Percentiles rank a stretch among this genome's conserved stretches.
Evolutionary conservation across 2,888 invertebrate species (phyloP).

Genomic region (Agrochola lota): DNA sequence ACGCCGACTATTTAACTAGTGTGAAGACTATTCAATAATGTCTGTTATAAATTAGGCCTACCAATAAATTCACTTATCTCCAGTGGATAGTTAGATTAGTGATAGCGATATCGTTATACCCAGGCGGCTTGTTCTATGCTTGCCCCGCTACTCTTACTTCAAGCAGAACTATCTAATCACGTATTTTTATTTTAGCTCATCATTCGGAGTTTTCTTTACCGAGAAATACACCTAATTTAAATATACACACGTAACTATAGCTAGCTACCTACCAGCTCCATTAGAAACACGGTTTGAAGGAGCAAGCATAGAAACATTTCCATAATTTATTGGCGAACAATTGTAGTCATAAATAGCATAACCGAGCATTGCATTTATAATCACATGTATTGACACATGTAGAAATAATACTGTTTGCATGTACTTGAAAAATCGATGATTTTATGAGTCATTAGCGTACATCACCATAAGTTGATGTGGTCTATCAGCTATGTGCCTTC

Average conservation of each 20-base stretch:
- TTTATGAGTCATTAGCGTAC: constrained; percentile 28
- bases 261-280: not conserved
- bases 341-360: constrained; percentile 47
- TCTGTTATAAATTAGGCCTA: constrained; percentile 5
- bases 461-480: constrained; percentile 4
- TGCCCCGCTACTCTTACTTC: not conserved
- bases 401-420: constrained; percentile 16
- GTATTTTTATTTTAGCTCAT: not conserved
- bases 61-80: constrained; percentile 21
- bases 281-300: constrained; percentile 8
- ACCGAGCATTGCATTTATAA: constrained; percentile 36
- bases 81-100: constrained; percentile 21
- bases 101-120: constrained; percentile 21
- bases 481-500: constrained; percentile 17
- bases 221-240: constrained; percentile 15
- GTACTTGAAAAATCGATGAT: constrained; percentile 31
- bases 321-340: constrained; percentile 46
- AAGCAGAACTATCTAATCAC: not conserved
- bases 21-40: not conserved
- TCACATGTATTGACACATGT: constrained; percentile 39
- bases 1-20: not conserved
- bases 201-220: not conserved
- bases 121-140: not conserved
- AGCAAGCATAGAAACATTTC: constrained; percentile 14
- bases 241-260: not conserved